Evolutionary conservation across 2,113 vertebrate genomes (phyloP), one percentile per base, ranked within the genome.

Genomic region (Delphinus delphis): DNA sequence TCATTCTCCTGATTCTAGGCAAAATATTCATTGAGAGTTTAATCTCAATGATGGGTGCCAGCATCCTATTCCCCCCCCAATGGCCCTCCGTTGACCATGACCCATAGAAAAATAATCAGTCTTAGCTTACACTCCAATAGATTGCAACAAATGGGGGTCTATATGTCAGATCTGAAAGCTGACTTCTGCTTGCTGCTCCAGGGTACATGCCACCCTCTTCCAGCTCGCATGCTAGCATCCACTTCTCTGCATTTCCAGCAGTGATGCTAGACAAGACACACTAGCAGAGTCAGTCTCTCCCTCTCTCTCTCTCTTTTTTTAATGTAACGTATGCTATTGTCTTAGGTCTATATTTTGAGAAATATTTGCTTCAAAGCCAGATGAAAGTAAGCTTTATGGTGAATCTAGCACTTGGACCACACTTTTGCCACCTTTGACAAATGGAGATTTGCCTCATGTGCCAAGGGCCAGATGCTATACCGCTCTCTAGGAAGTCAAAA

Each of bases 401-500:
- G 60, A 96, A 90, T 89, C n/a, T 63, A 94, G 36, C 25, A 93
- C 73, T 96, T 90, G 90, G 50, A 95, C 33, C 74, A 97, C 33
- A 92, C 62, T 97, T 97, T 97, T 96, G 92, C 83, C 79, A 92
- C 44, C 84, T 96, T 44, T 95, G 89, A 93, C 68, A 74, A 95
- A 96, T 97, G 73, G n/a, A 15, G 81, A 94, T 94, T 76, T 97
- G 92, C 71, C 95, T 97, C 73, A 74, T 71, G 83, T 97, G 97
- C 95, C 98, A 97, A 97, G 98, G 98, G 97, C 98, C 98, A 97
- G 97, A 97, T 98, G 98, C 96, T 96, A 96, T 98, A 97, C 98
- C 97, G 94, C 97, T 98, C 96, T 98, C 97, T 97, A 97, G 88
- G 96, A 96, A 96, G 60, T 95, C 90, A 97, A 96, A 97, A 95